Percentiles rank a stretch among this genome's conserved stretches.
Conservation (phyloP, 1,140 invertebrate genomes). For the Heterodera schachtii region DNA sequence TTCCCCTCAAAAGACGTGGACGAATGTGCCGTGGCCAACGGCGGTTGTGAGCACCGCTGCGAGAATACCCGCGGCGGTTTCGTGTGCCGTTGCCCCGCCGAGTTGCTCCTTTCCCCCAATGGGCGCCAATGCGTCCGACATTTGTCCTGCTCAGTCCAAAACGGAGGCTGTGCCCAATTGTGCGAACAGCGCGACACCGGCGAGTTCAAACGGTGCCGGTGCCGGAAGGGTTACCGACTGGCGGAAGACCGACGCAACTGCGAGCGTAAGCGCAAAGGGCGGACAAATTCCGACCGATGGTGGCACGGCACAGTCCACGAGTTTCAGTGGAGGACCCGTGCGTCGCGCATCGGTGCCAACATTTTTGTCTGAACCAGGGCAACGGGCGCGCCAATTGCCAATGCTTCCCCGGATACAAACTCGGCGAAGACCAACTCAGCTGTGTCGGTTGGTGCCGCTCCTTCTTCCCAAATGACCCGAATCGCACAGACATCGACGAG, state of each 20-base stretch:
- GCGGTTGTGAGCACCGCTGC: slow-evolving; percentile 40
- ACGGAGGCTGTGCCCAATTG: slow-evolving; percentile 50
- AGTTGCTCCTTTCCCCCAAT: slow-evolving; percentile 41
- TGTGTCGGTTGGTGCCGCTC: slow-evolving; percentile 66
- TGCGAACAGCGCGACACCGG: slow-evolving; percentile 67
- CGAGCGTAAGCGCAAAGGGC: slow-evolving; percentile 3
- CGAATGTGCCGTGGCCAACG: slow-evolving; percentile 41
- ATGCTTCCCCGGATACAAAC: slow-evolving; percentile 67
- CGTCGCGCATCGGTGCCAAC: slow-evolving; percentile 31
- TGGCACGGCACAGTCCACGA: not conserved
- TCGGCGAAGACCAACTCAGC: slow-evolving; percentile 58
- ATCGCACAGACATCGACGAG: slow-evolving; percentile 54
- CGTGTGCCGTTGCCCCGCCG: slow-evolving; percentile 37
- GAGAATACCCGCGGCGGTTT: slow-evolving; percentile 42
- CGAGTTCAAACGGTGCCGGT: slow-evolving; percentile 48
- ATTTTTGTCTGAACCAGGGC: slow-evolving; percentile 62
- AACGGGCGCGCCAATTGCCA: slow-evolving; percentile 69
- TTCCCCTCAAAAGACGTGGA: slow-evolving; percentile 26
- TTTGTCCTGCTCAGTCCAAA: slow-evolving; percentile 51
- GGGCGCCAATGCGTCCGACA: slow-evolving; percentile 39
- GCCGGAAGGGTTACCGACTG: slow-evolving; percentile 26
- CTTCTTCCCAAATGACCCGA: slow-evolving; percentile 2
- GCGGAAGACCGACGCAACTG: slow-evolving; percentile 29
- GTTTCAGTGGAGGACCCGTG: slow-evolving; percentile 46
- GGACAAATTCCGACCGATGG: not conserved